Percentiles rank a stretch among this genome's conserved stretches.
Evolutionary conservation across 2,797 vertebrate genomes (phyloP).

Genomic region (Limosa lapponica): DNA sequence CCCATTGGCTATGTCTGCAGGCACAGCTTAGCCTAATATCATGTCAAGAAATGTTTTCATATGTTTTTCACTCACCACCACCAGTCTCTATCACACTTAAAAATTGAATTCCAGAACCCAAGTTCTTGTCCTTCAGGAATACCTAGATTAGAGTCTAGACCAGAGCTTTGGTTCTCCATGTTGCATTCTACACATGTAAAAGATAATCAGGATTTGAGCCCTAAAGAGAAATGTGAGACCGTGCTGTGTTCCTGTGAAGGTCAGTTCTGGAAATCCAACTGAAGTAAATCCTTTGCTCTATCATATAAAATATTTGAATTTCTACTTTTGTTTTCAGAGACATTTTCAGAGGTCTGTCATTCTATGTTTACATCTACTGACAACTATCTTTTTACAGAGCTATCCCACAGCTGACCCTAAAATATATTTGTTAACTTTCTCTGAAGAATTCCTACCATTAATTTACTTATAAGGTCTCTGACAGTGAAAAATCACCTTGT

Average conservation of each 20-base stretch:
- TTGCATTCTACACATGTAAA: not conserved
- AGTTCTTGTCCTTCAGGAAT: not conserved
- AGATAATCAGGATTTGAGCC: not conserved
- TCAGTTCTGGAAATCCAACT: not conserved
- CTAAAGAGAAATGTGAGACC: not conserved
- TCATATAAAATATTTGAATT: not conserved
- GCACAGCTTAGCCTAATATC: not conserved
- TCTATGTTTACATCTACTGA: not conserved
- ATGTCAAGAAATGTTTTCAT: not conserved
- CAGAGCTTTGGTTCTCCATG: not conserved
- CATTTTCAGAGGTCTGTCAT: not conserved
- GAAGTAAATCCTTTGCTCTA: not conserved
- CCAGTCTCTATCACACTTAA: not conserved
- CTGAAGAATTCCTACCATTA: not conserved
- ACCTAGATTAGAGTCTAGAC: not conserved
- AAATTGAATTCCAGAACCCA: not conserved
- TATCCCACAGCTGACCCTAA: not conserved
- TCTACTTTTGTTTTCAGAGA: not conserved
- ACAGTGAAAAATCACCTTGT: not conserved
- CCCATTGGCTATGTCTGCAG: not conserved
- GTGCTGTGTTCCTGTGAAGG: not conserved
- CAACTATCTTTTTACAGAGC: not conserved
- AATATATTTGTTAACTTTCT: not conserved
- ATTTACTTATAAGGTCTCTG: not conserved
- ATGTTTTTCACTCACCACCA: not conserved